Base-by-base conservation (phyloP, 2,797 vertebrate species). In the Neopelma chrysocephalum region DNA sequence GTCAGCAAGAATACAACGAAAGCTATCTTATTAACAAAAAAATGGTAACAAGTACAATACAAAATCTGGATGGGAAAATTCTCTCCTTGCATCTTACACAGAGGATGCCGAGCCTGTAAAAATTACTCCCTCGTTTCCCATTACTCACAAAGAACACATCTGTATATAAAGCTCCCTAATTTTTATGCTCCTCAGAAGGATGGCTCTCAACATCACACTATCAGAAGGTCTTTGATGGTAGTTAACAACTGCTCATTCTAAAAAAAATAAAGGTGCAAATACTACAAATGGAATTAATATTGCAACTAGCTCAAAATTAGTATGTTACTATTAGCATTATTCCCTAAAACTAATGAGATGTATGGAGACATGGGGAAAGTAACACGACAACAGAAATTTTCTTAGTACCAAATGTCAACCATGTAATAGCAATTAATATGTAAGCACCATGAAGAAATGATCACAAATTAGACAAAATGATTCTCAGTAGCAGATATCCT, bases 1-100 rank as follows among this genome's bases (percentile, higher is more conserved):
- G 7, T 87, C 89, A 96, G 64, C 23, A 92, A 70, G 58, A 90
- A 89, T 61, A 82, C 58, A 94, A 72, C 3, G 79, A 82, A 79
- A 95, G 15, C 43, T 85, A 50, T 58, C 26, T 84, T 92, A 92
- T 57, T n/a, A 80, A 68, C 36, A 51, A 57, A 85, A 57, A 73
- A 54, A 3, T 57, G 31, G 61, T 87, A 82, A 57, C 21, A 61
- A 90, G 21, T 34, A 66, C 31, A 91, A 57, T 4, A 56, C 4
- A 83, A 87, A 72, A 84, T 43, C 34, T 69, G 61, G 34, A 65
- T 45, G 40, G 73, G 42, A 92, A 42, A 94, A 89, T 76, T 89
- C 89, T 54, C 27, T 71, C 45, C 36, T 72, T 51, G 17, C 20
- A 68, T 61, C 48, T 77, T 12, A 50, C 0, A 0, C 20, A 43